phyloP scores from a whole-genome alignment of 2,888 invertebrate genomes.

The Drosophila nigricruria region DNA sequence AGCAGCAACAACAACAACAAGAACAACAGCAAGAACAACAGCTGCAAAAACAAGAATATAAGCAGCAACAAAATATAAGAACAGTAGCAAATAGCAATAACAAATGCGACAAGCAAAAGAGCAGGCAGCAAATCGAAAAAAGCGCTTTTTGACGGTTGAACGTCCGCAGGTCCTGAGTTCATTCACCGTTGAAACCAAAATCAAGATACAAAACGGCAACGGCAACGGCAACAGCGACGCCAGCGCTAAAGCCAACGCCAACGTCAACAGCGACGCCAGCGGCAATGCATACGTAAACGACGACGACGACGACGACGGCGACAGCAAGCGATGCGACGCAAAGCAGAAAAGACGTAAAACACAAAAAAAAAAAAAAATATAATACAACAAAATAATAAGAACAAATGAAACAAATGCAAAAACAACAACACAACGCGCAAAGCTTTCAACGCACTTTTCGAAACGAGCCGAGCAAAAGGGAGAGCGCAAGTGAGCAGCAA shows the following conservation, averaged over 20 bases:
- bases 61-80: constrained; percentile 20
- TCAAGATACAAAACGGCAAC: constrained; percentile 66
- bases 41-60: constrained; percentile 2
- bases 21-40: constrained; percentile 18
- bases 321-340: constrained; percentile 32
- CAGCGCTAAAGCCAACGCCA: constrained; percentile 37
- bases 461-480: constrained; percentile 22
- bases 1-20: constrained; percentile 3
- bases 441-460: constrained; percentile 72
- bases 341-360: constrained; percentile 32
- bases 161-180: constrained; percentile 79
- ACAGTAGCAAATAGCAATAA: constrained; percentile 34
- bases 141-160: constrained; percentile 75
- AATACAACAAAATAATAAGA: constrained; percentile 61
- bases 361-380: constrained; percentile 31
- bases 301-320: constrained; percentile 36
- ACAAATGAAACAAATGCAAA: constrained; percentile 63
- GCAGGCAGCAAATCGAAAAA: constrained; percentile 46
- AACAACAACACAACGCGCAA: constrained; percentile 45
- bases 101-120: constrained; percentile 32
- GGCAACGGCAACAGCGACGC: constrained; percentile 37
- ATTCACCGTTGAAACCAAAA: constrained; percentile 80
- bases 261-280: constrained; percentile 25
- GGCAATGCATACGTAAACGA: constrained; percentile 65
- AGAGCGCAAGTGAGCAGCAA: constrained; percentile 13